phyloP scores from a whole-genome alignment of 2,797 vertebrate species.

The Carcharodon carcharias region DNA sequence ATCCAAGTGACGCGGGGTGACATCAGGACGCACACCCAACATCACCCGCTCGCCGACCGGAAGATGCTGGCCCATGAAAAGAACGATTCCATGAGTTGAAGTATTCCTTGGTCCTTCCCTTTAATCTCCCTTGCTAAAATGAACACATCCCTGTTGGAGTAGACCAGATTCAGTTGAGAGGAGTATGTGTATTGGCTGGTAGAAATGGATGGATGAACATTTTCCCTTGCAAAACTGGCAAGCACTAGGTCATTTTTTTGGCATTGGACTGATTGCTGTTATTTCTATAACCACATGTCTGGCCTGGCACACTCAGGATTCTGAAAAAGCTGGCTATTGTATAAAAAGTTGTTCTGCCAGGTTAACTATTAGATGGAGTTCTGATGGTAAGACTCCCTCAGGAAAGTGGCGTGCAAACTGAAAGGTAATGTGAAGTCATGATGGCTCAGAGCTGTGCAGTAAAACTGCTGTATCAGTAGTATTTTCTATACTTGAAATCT shows the following conservation, averaged over 20 bases:
- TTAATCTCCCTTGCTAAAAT: not conserved
- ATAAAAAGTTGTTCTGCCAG: not conserved
- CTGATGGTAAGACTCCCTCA: not conserved
- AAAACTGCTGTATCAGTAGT: not conserved
- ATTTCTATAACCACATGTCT: not conserved
- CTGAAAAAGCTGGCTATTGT: not conserved
- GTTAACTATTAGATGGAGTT: not conserved
- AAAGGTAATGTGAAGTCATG: not conserved
- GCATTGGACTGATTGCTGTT: not conserved
- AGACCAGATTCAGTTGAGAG: not conserved
- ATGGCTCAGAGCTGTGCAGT: not conserved
- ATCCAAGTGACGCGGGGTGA: no score
- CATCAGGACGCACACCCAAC: no score
- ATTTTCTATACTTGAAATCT: not conserved
- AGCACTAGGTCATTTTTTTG: not conserved
- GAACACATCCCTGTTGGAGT: not conserved
- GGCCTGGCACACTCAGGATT: not conserved
- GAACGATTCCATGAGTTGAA: not conserved
- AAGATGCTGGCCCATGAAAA: not conserved
- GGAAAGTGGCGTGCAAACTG: not conserved
- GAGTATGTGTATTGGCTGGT: not conserved
- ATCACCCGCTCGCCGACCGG: no score
- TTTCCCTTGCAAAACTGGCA: not conserved
- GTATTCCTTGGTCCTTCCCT: not conserved
- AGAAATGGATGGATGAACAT: not conserved